Percentiles rank a stretch among this genome's conserved stretches.
phyloP scores from a whole-genome alignment of 2,888 invertebrate species.

The Patella pellucida region DNA sequence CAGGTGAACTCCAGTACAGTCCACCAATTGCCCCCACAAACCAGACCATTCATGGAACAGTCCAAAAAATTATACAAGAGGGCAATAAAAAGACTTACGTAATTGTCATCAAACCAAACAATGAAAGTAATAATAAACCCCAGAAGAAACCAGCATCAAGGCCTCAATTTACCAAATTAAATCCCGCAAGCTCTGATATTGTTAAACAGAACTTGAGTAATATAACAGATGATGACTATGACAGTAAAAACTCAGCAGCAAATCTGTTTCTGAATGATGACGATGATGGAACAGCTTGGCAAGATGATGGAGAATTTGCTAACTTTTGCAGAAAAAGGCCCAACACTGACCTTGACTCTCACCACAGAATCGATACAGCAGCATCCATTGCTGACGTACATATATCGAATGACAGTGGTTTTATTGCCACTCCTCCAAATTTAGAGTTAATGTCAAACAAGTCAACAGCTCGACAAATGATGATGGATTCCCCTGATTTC shows the following conservation, averaged over 20 bases:
- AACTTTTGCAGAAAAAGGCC: too few relatives aligned
- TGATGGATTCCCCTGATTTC: slow-evolving; percentile 2
- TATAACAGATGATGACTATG: slow-evolving; percentile 38
- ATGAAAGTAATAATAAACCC: slow-evolving; percentile 29
- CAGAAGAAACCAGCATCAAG: slow-evolving; percentile 17
- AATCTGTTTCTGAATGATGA: slow-evolving; percentile 45
- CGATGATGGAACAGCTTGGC: slow-evolving; percentile 29
- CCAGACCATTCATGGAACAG: slow-evolving; percentile 11
- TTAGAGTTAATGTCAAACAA: not conserved
- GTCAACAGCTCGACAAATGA: not conserved
- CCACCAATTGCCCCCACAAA: slow-evolving; percentile 8
- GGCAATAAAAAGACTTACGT: slow-evolving; percentile 46
- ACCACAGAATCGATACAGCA: too few relatives aligned
- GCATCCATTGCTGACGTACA: too few relatives aligned
- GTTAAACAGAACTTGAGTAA: slow-evolving; percentile 47
- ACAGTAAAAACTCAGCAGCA: slow-evolving; percentile 31
- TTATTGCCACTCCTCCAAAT: not conserved
- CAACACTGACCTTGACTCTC: too few relatives aligned
- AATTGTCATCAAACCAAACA: slow-evolving; percentile 43
- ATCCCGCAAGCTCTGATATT: slow-evolving; percentile 33
- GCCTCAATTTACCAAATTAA: not conserved
- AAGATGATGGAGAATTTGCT: slow-evolving; percentile 6
- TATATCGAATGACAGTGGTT: not conserved
- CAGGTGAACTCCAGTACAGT: slow-evolving; percentile 13
- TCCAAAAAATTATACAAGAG: slow-evolving; percentile 40